Conservation (phyloP, 2,888 invertebrate species). For the Philonicus albiceps region DNA sequence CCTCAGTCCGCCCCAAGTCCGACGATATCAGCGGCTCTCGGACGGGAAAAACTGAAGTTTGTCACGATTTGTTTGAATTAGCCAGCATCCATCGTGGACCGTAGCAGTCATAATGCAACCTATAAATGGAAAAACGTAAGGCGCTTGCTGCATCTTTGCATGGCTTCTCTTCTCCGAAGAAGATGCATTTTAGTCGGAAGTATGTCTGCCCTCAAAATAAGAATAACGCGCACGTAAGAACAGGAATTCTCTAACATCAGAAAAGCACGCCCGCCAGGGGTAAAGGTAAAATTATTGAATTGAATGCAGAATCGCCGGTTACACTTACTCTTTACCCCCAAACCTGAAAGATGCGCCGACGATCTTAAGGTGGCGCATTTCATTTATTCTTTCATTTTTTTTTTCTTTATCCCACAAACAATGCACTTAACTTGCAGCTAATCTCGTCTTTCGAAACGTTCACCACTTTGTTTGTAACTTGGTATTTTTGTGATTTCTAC, state of each 20-base stretch:
- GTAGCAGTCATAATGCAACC: not conserved
- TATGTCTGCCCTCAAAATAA: not conserved
- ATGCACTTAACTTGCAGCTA: not conserved
- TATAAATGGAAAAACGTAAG: not conserved
- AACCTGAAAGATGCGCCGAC: not conserved
- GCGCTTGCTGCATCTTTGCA: not conserved
- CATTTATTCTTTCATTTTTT: no score
- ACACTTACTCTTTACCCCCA: not conserved
- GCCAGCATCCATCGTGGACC: not conserved
- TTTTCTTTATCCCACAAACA: not conserved
- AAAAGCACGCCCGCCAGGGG: not conserved
- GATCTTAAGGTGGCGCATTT: not conserved
- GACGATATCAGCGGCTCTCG: not conserved
- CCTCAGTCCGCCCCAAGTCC: not conserved
- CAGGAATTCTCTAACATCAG: not conserved
- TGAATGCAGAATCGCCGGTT: conserved; percentile 11
- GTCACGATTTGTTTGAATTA: conserved; percentile 34
- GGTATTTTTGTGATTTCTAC: not conserved
- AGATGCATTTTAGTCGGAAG: not conserved
- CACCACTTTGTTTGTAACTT: not conserved
- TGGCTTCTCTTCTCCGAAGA: not conserved
- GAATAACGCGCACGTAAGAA: not conserved
- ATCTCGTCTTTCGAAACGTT: not conserved
- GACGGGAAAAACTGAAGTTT: not conserved
- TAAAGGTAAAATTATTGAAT: conserved; percentile 28